Base-by-base conservation (phyloP, 2,888 invertebrate genomes). In the Phaonia tiefii region DNA sequence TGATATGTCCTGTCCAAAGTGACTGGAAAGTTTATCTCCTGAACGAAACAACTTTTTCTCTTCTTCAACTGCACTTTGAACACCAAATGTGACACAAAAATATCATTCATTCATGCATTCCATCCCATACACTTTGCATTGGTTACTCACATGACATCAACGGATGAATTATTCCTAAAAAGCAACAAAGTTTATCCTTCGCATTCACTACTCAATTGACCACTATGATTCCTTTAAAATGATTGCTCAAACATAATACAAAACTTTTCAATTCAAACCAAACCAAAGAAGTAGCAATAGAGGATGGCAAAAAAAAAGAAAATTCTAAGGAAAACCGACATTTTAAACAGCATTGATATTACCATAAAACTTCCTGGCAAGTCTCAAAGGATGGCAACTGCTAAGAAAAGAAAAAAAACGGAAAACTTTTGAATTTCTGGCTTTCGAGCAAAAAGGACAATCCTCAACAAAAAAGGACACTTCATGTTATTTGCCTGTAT, bases 271-370 rank as follows among this genome's bases (percentile, higher is more conserved):
- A 60, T 31, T 31, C 17, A 10, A 5, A 8, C n/a, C 39, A 63
- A 51, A 17, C 22, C 63, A 63, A 11, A 60, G 37, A 60, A 15
- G 15, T 4, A 46, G 25, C 13, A 56, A 26, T 11, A 2, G 10
- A 49, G 49, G 49, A 39, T 1, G 15, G 7, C 1, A 39, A 60
- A 60, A 49, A 11, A 63, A 13, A 63, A 1, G 63, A 42, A 60
- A 20, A 37, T 15, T 13, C 31, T 31, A 20, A 7, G 31, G 71
- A 58, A 74, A 74, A 81, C 81, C 81, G 78, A 69, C 81, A 78
- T 78, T 75, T 81, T 78, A 72, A 78, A 75, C 78, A 75, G 65
- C 67, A 81, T 78, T 81, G 81, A 75, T 81, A 81, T 81, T 81
- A 78, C 78, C 81, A 81, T 81, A 78, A 56, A 75, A 78, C 78